A percentile compares a stretch with the other conserved stretches of the same genome.
phyloP scores from a whole-genome alignment of 2,113 vertebrate species.

The Scalopus aquaticus region DNA sequence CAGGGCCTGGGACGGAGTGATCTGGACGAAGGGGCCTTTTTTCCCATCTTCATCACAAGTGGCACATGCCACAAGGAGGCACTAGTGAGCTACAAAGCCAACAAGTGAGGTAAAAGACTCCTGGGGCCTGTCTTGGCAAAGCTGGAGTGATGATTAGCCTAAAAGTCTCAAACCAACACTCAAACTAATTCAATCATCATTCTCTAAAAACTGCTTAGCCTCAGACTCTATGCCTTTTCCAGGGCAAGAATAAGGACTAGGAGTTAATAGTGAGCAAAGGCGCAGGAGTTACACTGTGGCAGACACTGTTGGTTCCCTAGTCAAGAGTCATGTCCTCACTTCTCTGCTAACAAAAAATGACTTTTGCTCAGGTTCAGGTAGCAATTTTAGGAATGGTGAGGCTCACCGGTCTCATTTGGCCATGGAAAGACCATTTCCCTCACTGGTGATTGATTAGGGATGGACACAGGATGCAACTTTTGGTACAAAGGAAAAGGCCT shows the following conservation, averaged over 20 bases:
- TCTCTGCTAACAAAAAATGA: background rate
- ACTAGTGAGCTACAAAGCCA: constrained; percentile 25
- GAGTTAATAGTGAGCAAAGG: background rate
- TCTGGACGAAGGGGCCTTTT: background rate
- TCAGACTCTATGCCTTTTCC: background rate
- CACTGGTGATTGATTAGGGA: background rate
- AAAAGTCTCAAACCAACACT: background rate
- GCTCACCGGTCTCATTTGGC: background rate
- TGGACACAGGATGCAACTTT: background rate
- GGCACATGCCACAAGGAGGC: constrained; percentile 46
- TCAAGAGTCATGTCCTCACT: background rate
- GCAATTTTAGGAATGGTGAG: background rate
- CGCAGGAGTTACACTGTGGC: background rate
- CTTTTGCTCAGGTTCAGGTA: background rate
- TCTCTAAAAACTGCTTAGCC: background rate
- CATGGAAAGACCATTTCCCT: background rate
- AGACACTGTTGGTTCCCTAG: background rate
- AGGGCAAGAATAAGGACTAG: background rate
- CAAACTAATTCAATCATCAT: background rate
- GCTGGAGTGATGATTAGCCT: background rate
- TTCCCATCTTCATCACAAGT: background rate
- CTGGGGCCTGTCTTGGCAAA: background rate
- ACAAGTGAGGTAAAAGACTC: background rate
- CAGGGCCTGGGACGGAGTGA: background rate
- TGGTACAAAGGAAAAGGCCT: background rate